phyloP scores from a whole-genome alignment of 2,888 invertebrate genomes.

The Cancer borealis region DNA sequence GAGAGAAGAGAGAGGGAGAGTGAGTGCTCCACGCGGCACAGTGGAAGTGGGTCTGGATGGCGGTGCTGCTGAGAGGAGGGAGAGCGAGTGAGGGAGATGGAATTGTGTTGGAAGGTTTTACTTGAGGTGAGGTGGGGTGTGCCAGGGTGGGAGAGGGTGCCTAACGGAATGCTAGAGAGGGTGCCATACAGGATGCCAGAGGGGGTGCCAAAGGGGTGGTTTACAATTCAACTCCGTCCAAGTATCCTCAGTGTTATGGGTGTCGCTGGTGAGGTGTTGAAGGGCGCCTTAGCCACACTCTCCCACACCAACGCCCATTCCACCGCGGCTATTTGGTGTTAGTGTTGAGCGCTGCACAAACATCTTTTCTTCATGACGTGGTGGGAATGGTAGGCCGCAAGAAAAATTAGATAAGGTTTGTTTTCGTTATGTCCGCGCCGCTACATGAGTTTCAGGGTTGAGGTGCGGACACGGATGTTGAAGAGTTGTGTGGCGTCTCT shows the following conservation, averaged over 20 bases:
- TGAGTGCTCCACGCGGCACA: background rate
- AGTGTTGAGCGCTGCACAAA: background rate
- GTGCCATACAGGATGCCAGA: background rate
- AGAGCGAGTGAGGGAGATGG: conserved; percentile 13
- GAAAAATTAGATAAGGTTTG: conserved; percentile 12
- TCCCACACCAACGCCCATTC: background rate
- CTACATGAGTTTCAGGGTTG: background rate
- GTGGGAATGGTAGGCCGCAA: background rate
- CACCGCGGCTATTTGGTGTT: background rate
- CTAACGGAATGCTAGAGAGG: background rate
- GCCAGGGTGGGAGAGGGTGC: background rate
- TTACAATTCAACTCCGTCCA: background rate
- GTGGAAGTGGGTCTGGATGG: conserved; percentile 22
- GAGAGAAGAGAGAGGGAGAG: conserved; percentile 28
- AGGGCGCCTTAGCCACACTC: background rate
- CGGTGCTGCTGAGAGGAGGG: background rate
- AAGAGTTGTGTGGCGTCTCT: background rate
- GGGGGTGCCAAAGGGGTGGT: background rate
- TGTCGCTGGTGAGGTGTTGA: background rate
- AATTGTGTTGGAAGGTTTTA: background rate
- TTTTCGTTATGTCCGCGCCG: background rate
- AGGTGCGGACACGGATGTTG: background rate
- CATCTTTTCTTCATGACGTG: conserved; percentile 17
- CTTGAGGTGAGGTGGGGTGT: conserved; percentile 1
- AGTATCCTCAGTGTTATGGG: background rate